Evolutionary conservation across 1,140 invertebrate species (phyloP).

Genomic region (Nasonia giraulti): DNA sequence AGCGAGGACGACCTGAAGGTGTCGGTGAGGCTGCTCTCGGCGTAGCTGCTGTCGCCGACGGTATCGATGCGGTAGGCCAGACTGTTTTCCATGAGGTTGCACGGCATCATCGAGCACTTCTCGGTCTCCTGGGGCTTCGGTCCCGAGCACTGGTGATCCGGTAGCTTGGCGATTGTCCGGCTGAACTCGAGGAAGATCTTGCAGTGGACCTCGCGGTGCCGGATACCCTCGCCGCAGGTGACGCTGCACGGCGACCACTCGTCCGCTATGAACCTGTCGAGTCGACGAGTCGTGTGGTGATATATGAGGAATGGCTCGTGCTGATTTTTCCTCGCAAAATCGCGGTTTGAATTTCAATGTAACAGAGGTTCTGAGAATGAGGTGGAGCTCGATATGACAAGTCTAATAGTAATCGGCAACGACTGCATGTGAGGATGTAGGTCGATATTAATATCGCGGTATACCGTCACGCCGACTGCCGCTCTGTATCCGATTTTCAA

Average conservation of each 20-base stretch:
- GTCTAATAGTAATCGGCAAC: too few relatives aligned
- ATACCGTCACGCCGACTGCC: too few relatives aligned
- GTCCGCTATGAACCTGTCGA: slow-evolving; percentile 81
- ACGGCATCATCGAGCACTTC: slow-evolving; percentile 85
- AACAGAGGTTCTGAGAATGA: too few relatives aligned
- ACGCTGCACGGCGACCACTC: slow-evolving; percentile 93
- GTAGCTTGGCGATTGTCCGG: slow-evolving; percentile 87
- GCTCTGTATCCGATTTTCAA: neutral
- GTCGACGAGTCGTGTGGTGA: slow-evolving; percentile 28
- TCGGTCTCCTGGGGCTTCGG: slow-evolving; percentile 87
- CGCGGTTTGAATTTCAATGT: too few relatives aligned
- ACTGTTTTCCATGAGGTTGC: slow-evolving; percentile 70
- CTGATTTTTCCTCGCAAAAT: too few relatives aligned
- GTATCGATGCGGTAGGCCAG: slow-evolving; percentile 71
- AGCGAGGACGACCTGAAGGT: slow-evolving; percentile 74
- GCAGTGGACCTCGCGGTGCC: slow-evolving; percentile 88
- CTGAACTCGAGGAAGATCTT: slow-evolving; percentile 96
- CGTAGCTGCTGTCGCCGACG: slow-evolving; percentile 71
- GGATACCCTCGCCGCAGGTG: slow-evolving; percentile 90
- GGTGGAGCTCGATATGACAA: too few relatives aligned
- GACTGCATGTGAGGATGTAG: too few relatives aligned
- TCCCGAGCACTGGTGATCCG: slow-evolving; percentile 91
- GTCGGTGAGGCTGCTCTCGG: slow-evolving; percentile 78
- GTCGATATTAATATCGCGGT: too few relatives aligned
- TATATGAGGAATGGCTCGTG: too few relatives aligned